These are phyloP conservation scores for Condylostylus longicornis DNA, from an alignment of 1,140 invertebrate genomes.

Conservation along the genomic window DNA sequence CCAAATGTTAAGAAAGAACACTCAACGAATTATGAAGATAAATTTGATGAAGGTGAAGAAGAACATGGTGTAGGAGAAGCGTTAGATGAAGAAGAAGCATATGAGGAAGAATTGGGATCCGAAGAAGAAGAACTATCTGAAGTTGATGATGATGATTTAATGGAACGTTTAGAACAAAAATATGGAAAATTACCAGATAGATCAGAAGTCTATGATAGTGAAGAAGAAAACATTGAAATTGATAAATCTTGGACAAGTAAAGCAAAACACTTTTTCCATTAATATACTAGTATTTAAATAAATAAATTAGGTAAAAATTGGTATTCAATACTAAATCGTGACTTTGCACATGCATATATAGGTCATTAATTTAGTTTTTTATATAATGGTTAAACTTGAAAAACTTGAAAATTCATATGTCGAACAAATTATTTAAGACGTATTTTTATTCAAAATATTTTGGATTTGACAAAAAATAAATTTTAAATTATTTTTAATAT, in stretches of 20 bases:
- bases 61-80: conserved; percentile 3
- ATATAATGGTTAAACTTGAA: no score
- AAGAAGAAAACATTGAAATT: conserved; percentile 30
- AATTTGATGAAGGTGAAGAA: conserved; percentile 6
- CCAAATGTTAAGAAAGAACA: neutral
- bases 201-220: conserved; percentile 34
- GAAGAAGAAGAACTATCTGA: conserved; percentile 41
- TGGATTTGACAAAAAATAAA: no score
- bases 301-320: no score
- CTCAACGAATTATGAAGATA: conserved; percentile 7
- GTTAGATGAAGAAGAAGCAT: conserved; percentile 14
- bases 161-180: conserved; percentile 51
- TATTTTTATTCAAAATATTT: no score
- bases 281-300: no score
- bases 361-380: no score
- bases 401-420: no score
- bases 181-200: conserved; percentile 47
- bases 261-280: no score
- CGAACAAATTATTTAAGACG: no score
- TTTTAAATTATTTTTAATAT: no score
- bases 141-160: conserved; percentile 45
- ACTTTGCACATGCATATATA: no score
- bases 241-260: conserved; percentile 34
- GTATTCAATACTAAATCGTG: no score
- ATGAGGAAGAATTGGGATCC: conserved; percentile 31